Evolutionary conservation across 92 coral and sea anemone species (phyloP).

Genomic region (Chrysogorgia sp.): DNA sequence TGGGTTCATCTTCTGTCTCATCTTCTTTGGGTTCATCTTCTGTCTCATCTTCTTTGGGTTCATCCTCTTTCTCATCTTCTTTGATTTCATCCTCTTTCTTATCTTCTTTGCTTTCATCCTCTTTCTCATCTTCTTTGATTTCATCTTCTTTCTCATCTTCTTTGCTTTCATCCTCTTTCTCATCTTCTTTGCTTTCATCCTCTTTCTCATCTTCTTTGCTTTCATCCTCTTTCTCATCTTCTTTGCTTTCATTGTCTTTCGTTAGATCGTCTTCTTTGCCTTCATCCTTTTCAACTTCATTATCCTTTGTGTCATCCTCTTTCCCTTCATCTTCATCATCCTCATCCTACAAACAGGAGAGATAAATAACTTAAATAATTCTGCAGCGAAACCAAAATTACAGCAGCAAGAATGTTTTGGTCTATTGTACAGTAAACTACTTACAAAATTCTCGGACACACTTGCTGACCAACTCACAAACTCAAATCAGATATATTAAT

Average conservation of each 20-base stretch:
- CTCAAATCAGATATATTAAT: too few species aligned
- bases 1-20: conserved; percentile 46
- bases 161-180: conserved; percentile 1
- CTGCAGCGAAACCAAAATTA: too few species aligned
- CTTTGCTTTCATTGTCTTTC: neutral
- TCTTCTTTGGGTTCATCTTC: conserved; percentile 49
- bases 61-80: too few species aligned
- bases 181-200: conserved; percentile 23
- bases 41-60: conserved; percentile 40
- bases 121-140: conserved; percentile 5
- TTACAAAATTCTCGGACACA: too few species aligned
- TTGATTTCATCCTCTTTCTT: neutral
- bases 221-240: conserved; percentile 48
- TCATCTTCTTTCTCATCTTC: conserved; percentile 5
- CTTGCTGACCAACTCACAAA: too few species aligned
- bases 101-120: conserved; percentile 46
- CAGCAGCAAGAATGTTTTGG: neutral
- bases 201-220: conserved; percentile 2
- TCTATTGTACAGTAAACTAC: neutral
- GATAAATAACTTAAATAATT: too few species aligned
- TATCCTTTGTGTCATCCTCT: conserved; percentile 33
- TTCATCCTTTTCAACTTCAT: neutral
- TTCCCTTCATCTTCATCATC: neutral
- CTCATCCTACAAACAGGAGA: neutral
- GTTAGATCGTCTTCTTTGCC: conserved; percentile 15